Evolutionary conservation across 2,888 invertebrate species (phyloP), one percentile per base, ranked within the genome.

Genomic region (Drosophila meridiana): DNA sequence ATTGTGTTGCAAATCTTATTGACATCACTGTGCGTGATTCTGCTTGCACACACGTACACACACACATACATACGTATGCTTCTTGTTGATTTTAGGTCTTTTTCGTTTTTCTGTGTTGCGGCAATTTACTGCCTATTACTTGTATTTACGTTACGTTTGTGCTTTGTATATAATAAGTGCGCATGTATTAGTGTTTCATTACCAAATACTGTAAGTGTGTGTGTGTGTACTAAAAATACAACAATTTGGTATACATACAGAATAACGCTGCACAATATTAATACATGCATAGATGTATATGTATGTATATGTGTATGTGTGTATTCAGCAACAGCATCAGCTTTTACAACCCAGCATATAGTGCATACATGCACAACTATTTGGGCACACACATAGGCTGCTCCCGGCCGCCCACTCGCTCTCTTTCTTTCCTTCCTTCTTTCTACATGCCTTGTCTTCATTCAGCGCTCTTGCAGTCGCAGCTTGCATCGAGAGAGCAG

Each of bases 181-280:
- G 14, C 34, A 40, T 47, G 42, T 65, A 28, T 60, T 36, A 61
- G 42, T 67, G 73, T 77, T 88, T 89, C 87, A 86, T 89, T 80
- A 76, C 80, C 83, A 75, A 78, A 78, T 78, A 72, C 5, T n/a
- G 48, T 48, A 14, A 8, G 20, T 66, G 20, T 74, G 57, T 64
- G 59, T 60, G 50, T 57, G 42, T 69, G 55, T 73, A 73, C 82
- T 82, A 82, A 81, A 81, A 82, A 80, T 82, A 79, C 72, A 74
- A 72, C 66, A 43, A 53, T 65, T 48, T 71, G 48, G 34, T 71
- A 42, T 75, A 71, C 69, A 79, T 59, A 68, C 77, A 76, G 26
- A 80, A 48, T 26, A 53, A 61, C 53, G 34, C 58, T 76, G 52
- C 36, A 47, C 20, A 40, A 62, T 57, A 56, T 45, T 14, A 5